Evolutionary conservation across 2,888 invertebrate genomes (phyloP).

Genomic region (Celastrina argiolus): DNA sequence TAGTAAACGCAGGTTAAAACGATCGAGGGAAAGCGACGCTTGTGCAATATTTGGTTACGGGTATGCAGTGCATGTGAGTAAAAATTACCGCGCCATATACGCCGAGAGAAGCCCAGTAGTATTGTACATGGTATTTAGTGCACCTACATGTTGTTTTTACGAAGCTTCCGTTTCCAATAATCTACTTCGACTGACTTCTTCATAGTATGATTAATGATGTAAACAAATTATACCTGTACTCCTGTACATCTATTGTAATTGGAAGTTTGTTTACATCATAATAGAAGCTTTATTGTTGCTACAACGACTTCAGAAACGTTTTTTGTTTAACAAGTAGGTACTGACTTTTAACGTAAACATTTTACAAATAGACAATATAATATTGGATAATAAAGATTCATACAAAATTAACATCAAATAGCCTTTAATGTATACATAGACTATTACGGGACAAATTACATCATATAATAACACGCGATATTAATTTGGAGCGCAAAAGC

Average conservation of each 20-base stretch:
- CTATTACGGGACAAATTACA: neutral
- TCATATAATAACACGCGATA: neutral
- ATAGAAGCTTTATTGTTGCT: neutral
- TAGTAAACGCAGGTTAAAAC: constrained; percentile 22
- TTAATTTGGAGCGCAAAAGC: neutral
- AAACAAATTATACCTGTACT: neutral
- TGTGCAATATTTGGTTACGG: constrained; percentile 34
- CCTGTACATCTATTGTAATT: neutral
- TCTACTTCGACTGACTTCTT: constrained; percentile 3
- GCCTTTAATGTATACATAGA: neutral
- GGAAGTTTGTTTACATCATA: neutral
- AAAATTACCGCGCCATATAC: constrained; percentile 38
- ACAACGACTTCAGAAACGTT: neutral
- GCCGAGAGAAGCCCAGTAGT: constrained; percentile 35
- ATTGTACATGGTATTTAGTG: constrained; percentile 38
- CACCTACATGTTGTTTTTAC: constrained; percentile 37
- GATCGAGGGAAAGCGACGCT: constrained; percentile 35
- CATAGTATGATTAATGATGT: neutral
- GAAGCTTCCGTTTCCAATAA: constrained; percentile 37
- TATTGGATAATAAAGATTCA: neutral
- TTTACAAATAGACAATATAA: neutral
- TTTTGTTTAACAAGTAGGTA: neutral
- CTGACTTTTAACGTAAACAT: neutral
- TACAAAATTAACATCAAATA: neutral
- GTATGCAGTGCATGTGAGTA: constrained; percentile 33